These are phyloP conservation scores for Eucriotettix oculatus DNA, from an alignment of 2,888 invertebrate species.

Conservation along the genomic window DNA sequence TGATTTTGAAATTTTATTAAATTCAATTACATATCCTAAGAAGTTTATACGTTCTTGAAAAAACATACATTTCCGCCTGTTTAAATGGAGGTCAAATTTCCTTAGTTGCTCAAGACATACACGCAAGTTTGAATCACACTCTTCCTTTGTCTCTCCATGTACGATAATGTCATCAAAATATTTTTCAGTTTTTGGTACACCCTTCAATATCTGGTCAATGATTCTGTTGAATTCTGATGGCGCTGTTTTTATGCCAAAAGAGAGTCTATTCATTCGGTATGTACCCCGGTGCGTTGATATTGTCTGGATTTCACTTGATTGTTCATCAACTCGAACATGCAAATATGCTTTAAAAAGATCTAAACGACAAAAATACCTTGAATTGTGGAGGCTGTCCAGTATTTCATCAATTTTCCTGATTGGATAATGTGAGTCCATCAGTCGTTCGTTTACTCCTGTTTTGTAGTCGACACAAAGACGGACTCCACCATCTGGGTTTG, in stretches of 20 bases:
- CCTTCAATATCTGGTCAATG: constrained; percentile 5
- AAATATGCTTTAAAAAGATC: constrained; percentile 17
- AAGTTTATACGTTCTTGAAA: constrained; percentile 12
- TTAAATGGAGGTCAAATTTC: neutral
- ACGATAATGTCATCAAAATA: constrained; percentile 12
- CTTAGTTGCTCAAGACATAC: neutral
- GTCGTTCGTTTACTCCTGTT: no score
- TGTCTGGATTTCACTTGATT: neutral
- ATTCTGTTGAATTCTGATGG: constrained; percentile 11
- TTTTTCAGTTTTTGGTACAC: constrained; percentile 6
- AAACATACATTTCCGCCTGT: no score
- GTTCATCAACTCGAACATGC: neutral
- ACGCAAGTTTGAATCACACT: neutral
- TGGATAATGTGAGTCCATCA: no score
- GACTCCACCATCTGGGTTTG: constrained; percentile 6
- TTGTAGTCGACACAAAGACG: constrained; percentile 7
- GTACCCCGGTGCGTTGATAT: neutral
- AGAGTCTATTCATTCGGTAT: constrained; percentile 11
- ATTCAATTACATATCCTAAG: constrained; percentile 12
- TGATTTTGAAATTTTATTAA: neutral
- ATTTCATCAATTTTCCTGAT: constrained; percentile 16
- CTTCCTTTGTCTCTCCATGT: neutral
- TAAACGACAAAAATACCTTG: constrained; percentile 16
- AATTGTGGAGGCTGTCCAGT: constrained; percentile 14
- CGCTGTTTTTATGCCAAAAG: no score